Percentiles rank a stretch among this genome's conserved stretches.
These are phyloP conservation scores for Ptychoptera contaminata DNA, from an alignment of 2,888 invertebrate genomes.

Conservation along the genomic window DNA sequence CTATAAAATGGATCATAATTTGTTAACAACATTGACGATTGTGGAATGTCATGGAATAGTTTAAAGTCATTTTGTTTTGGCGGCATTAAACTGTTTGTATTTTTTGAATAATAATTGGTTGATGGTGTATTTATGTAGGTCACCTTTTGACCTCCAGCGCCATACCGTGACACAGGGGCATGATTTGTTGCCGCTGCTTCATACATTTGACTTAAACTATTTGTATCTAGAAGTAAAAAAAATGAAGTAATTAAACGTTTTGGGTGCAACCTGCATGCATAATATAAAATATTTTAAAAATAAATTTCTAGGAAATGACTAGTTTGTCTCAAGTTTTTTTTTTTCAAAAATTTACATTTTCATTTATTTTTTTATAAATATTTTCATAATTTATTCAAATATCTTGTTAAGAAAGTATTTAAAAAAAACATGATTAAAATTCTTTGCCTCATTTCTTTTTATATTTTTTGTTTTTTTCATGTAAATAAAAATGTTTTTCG, in stretches of 20 bases:
- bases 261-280: too few species aligned
- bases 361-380: too few species aligned
- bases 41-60: slow-evolving; percentile 74
- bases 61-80: slow-evolving; percentile 50
- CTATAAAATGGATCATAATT: slow-evolving; percentile 86
- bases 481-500: too few species aligned
- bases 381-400: too few species aligned
- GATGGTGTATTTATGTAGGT: slow-evolving; percentile 41
- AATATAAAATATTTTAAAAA: too few species aligned
- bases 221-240: slow-evolving; percentile 24
- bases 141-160: slow-evolving; percentile 45
- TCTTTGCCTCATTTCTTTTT: too few species aligned
- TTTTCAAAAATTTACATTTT: too few species aligned
- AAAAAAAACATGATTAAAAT: too few species aligned
- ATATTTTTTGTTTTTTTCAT: too few species aligned
- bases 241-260: slow-evolving; percentile 3
- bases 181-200: slow-evolving; percentile 17
- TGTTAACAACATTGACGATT: slow-evolving; percentile 63
- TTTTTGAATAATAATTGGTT: slow-evolving; percentile 46
- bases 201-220: slow-evolving; percentile 17
- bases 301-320: too few species aligned
- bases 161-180: slow-evolving; percentile 31
- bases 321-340: too few species aligned
- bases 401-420: too few species aligned
- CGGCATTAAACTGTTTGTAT: slow-evolving; percentile 19